phyloP scores from a whole-genome alignment of 2,888 invertebrate species.

The Chymomyza fuscimana region DNA sequence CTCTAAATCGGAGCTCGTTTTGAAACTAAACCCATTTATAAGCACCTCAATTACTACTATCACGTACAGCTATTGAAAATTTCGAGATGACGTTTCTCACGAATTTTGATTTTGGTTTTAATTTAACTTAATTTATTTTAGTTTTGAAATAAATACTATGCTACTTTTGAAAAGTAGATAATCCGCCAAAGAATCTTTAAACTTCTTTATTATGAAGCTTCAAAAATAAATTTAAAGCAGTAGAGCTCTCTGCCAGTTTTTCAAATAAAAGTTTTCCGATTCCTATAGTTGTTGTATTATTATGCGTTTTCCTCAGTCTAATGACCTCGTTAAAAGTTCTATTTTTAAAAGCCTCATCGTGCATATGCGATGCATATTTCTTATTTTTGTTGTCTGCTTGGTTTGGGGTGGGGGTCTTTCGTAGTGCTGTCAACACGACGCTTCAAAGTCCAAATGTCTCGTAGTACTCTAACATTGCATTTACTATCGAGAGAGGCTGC shows the following conservation, averaged over 20 bases:
- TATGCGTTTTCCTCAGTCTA: constrained; percentile 43
- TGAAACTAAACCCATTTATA: too few relatives aligned
- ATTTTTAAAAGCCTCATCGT: constrained; percentile 54
- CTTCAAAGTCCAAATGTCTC: not conserved
- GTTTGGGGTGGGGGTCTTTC: constrained; percentile 2
- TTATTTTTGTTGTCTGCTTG: constrained; percentile 6
- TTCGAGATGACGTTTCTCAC: too few relatives aligned
- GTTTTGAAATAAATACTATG: too few relatives aligned
- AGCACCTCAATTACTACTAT: too few relatives aligned
- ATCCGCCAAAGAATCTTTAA: too few relatives aligned
- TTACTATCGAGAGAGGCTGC: not conserved
- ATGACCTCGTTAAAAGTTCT: constrained; percentile 70
- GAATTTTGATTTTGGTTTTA: too few relatives aligned
- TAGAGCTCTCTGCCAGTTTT: not conserved
- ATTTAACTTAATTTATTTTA: too few relatives aligned
- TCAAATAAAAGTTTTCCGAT: not conserved
- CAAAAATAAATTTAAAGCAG: too few relatives aligned
- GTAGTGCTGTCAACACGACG: not conserved
- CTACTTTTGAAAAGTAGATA: too few relatives aligned
- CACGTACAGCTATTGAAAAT: too few relatives aligned
- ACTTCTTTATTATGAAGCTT: too few relatives aligned
- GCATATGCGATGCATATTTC: constrained; percentile 19
- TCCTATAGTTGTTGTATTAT: constrained; percentile 6
- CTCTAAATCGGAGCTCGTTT: too few relatives aligned
- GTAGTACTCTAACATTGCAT: not conserved